Conservation (phyloP, 2,113 vertebrate genomes). For the Psephotus haematonotus region DNA sequence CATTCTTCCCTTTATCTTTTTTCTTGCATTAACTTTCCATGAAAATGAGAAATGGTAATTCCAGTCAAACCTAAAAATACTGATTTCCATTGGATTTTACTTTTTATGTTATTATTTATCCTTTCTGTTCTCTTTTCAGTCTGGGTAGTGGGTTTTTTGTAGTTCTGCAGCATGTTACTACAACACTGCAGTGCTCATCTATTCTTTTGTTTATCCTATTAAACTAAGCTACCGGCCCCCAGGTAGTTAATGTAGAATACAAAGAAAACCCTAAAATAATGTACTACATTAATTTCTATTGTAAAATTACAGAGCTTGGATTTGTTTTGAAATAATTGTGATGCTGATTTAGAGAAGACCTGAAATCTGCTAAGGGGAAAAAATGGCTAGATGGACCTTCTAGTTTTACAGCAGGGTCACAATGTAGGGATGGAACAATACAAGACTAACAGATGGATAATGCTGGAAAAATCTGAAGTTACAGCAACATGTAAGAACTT, state of each 20-base stretch:
- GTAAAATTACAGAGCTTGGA: background rate
- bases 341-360: background rate
- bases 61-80: background rate
- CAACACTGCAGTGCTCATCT: background rate
- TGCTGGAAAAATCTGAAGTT: conserved; percentile 35
- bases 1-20: background rate
- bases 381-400: conserved; percentile 31
- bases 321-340: background rate
- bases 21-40: background rate
- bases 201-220: background rate
- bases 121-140: background rate
- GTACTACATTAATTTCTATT: background rate
- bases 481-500: conserved; percentile 14
- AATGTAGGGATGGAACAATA: background rate
- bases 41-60: background rate
- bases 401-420: conserved; percentile 12
- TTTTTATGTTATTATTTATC: background rate
- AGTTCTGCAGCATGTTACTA: background rate
- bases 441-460: background rate
- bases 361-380: background rate
- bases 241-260: background rate
- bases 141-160: background rate
- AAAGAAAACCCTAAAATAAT: background rate
- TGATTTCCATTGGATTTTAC: background rate
- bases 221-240: background rate